A percentile compares a stretch with the other conserved stretches of the same genome.
phyloP scores from a whole-genome alignment of 2,888 invertebrate species.

The Myathropa florea region DNA sequence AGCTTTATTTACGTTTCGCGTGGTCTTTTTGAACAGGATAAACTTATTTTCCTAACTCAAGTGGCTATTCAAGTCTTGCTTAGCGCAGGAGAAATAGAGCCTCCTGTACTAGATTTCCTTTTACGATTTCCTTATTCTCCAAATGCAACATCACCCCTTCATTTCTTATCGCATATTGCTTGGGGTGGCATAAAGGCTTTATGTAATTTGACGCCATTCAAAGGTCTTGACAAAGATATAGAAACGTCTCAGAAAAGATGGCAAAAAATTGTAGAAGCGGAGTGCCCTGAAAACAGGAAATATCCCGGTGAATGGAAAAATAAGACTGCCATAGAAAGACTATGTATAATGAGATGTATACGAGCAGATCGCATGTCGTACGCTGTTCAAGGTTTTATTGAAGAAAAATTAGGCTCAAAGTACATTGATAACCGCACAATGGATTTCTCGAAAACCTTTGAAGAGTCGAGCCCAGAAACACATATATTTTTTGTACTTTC shows the following conservation, averaged over 20 bases:
- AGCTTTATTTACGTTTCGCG: conserved; percentile 94
- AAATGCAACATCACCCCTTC: conserved; percentile 88
- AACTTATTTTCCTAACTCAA: conserved; percentile 93
- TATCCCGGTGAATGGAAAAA: conserved; percentile 98
- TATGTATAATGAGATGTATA: conserved; percentile 95
- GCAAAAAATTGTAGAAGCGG: conserved; percentile 95
- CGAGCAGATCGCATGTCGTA: conserved; percentile 97
- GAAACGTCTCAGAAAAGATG: conserved; percentile 95
- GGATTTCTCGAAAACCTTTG: conserved; percentile 91
- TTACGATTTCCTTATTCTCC: conserved; percentile 91
- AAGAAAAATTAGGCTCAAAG: conserved; percentile 92
- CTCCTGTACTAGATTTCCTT: conserved; percentile 91
- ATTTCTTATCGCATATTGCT: conserved; percentile 88
- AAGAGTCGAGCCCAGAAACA: conserved; percentile 91
- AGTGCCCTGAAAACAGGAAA: conserved; percentile 95
- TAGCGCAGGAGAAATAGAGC: conserved; percentile 85
- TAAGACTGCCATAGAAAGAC: conserved; percentile 90
- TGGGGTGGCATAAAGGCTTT: conserved; percentile 93
- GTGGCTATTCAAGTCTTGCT: conserved; percentile 88
- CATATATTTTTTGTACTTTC: conserved; percentile 97
- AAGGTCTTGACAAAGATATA: conserved; percentile 93
- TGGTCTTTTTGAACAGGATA: conserved; percentile 95
- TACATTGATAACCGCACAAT: conserved; percentile 90
- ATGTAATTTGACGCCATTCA: conserved; percentile 88
- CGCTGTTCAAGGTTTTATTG: conserved; percentile 89